phyloP scores from a whole-genome alignment of 1,140 invertebrate species.

The Drosophila rhopaloa region DNA sequence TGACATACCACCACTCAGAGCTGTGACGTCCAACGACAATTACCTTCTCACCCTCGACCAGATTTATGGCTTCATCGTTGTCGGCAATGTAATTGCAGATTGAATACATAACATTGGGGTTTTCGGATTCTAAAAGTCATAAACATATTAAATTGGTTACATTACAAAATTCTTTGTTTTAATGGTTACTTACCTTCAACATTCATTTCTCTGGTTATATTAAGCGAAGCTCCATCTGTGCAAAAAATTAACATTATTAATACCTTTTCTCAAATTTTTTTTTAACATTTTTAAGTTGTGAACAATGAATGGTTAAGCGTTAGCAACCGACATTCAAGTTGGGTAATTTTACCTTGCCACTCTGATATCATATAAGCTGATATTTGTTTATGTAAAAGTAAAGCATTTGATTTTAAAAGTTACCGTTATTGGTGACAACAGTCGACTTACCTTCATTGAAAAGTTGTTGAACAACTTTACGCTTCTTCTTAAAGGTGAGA shows the following conservation, averaged over 20 bases:
- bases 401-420: conserved; percentile 40
- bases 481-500: conserved; percentile 87
- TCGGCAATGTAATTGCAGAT: conserved; percentile 95
- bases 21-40: conserved; percentile 93
- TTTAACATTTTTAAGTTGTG: conserved; percentile 14
- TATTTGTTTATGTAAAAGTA: conserved; percentile 43
- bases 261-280: not conserved
- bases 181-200: conserved; percentile 60
- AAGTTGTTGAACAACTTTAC: conserved; percentile 86
- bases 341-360: conserved; percentile 73
- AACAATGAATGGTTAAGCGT: conserved; percentile 61
- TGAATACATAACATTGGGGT: conserved; percentile 92
- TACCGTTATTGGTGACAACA: conserved; percentile 1
- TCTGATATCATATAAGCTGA: conserved; percentile 84
- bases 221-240: conserved; percentile 79
- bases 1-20: conserved; percentile 96
- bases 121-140: conserved; percentile 86
- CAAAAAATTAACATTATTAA: not conserved
- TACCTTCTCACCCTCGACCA: conserved; percentile 95
- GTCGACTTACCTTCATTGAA: conserved; percentile 86
- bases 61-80: conserved; percentile 93
- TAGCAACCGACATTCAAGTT: conserved; percentile 68
- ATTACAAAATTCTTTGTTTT: not conserved
- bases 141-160: not conserved
- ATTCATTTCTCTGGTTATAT: conserved; percentile 80